Base-by-base conservation (phyloP, 2,113 vertebrate genomes). In the Mormyrus iriodes region DNA sequence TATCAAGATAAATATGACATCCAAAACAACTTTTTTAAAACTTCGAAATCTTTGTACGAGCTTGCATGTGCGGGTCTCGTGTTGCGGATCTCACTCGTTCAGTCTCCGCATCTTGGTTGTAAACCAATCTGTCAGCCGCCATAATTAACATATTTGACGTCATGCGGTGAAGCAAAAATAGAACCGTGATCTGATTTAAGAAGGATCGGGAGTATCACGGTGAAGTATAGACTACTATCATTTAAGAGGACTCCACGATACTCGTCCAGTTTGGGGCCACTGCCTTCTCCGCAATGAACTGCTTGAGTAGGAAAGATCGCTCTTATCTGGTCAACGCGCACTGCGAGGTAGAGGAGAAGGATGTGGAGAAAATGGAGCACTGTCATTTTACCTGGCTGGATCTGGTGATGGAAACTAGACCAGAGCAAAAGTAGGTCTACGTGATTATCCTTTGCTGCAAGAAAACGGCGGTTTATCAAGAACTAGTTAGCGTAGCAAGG, bases 331-430 rank as follows among this genome's bases (percentile, higher is more conserved):
- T 95, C 89, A 94, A 95, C 91, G 92, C 94, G 31, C 93, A 88
- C 90, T 94, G 94, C 90, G 93, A 95, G 21, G 89, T 95, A n/a
- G 91, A 88, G 85, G 95, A 96, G 88, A 90, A 91, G 3, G 91
- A 96, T 90, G 90, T 91, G 65, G 88, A 85, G 89, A 93, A 88
- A 89, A 95, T 90, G 73, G 94, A 95, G 88, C 91, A 88, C 13
- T 96, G 93, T 61, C 88, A 94, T 19, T 93, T 91, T 27, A 92
- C 91, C 27, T 95, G 94, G 95, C 89, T 95, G 88, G 92, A 94
- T 85, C 87, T 95, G 90, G 94, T 95, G 61, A 91, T 95, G 69
- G 94, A 95, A 91, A 95, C 93, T 0, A 94, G 93, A 88, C 93
- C 93, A 55, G 92, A 94, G 83, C 92, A 93, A 90, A 95, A 89